phyloP scores from a whole-genome alignment of 2,888 invertebrate species.

The Drosophila suboccidentalis region DNA sequence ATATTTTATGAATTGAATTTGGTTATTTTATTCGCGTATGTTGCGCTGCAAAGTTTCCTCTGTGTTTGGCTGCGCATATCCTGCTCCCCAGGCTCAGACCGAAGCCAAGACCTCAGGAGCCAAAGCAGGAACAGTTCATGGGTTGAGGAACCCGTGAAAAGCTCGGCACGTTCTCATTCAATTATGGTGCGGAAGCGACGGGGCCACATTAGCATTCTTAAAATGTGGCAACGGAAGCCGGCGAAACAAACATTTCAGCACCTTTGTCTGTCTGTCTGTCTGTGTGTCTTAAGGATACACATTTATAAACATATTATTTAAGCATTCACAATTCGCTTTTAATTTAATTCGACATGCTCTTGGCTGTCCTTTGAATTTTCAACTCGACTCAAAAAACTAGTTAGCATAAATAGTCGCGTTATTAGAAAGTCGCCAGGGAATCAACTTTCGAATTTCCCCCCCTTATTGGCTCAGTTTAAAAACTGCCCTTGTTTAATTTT shows the following conservation, averaged over 20 bases:
- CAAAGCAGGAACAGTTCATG: background rate
- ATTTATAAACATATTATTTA: slow-evolving; percentile 71
- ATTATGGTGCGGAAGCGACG: slow-evolving; percentile 69
- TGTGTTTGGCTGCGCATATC: slow-evolving; percentile 16
- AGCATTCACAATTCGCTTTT: slow-evolving; percentile 74
- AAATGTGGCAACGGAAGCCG: slow-evolving; percentile 71
- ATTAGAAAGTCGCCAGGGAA: slow-evolving; percentile 58
- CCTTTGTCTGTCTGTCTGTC: slow-evolving; percentile 35
- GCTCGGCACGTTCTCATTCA: slow-evolving; percentile 76
- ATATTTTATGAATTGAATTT: slow-evolving; percentile 81
- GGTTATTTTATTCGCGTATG: slow-evolving; percentile 79
- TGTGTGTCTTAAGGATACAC: slow-evolving; percentile 28
- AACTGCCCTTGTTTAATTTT: slow-evolving; percentile 33
- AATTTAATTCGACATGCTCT: slow-evolving; percentile 67
- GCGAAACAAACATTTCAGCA: slow-evolving; percentile 74
- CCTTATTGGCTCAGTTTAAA: slow-evolving; percentile 36
- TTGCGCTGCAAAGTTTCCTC: slow-evolving; percentile 69
- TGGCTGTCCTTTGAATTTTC: slow-evolving; percentile 3
- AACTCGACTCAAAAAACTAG: slow-evolving; percentile 55
- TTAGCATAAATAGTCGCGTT: slow-evolving; percentile 77
- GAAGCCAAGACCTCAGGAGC: background rate
- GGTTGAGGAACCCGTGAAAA: slow-evolving; percentile 26
- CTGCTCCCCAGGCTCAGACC: slow-evolving; percentile 14
- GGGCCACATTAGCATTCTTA: slow-evolving; percentile 73
- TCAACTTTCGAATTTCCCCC: slow-evolving; percentile 22